Base-by-base conservation (phyloP, 2,888 invertebrate species). In the Parochlus steinenii region DNA sequence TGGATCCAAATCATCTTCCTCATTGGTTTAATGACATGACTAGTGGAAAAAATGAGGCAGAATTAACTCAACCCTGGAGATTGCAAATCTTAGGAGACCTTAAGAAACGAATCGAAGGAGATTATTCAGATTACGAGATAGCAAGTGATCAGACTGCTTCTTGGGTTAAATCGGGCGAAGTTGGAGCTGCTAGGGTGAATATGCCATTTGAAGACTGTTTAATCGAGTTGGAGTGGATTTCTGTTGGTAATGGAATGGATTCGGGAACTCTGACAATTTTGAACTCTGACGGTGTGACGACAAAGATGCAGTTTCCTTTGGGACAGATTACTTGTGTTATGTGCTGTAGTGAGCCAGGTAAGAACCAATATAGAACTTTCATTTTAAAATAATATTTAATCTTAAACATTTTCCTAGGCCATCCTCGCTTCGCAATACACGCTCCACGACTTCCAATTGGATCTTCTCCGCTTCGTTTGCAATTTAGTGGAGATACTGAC, bases 141-240 rank as follows among this genome's bases (percentile, higher is more conserved):
- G 86, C 86, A 17, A 68, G 86, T 33, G 85, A 86, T 58, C n/a
- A n/a, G n/a, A 75, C 78, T 49, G 75, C 78, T 15, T 85, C 85
- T 0, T 89, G 87, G 85, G 70, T 81, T 1, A 80, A 86, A 48
- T 75, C 75, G 39, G 82, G 81, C 26, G 79, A 85, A 56, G 77
- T 79, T 1, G 70, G 80, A 47, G 71, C 77, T 43, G 63, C 69
- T 32, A 61, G 62, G 49, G 50, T 58, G 18, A 65, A 56, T 45
- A 62, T 63, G 38, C 56, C 63, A 23, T 72, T 69, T 51, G 75
- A 80, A 46, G 83, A 85, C 46, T 81, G 82, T 49, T 64, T 78
- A 39, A 62, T 86, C 33, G 82, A 85, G 48, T 56, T 86, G 37
- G 85, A 83, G 56, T 83, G 85, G 81, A 74, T 83, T 47, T 70